phyloP scores from a whole-genome alignment of 2,113 vertebrate genomes.

The Grantiella picta region DNA sequence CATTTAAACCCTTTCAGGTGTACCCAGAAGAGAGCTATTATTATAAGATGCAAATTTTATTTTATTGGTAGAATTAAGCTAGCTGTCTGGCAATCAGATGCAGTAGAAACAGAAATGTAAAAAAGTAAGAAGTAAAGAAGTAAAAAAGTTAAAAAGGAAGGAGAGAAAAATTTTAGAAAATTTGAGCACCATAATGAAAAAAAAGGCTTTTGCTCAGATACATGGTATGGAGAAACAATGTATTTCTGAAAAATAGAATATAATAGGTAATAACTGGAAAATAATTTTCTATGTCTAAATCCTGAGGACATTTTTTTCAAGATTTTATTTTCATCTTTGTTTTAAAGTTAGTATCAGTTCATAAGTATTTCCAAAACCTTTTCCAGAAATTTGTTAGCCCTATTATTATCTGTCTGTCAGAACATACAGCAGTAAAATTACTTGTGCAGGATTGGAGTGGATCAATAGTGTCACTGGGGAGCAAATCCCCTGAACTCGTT shows the following conservation, averaged over 20 bases:
- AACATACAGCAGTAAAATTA: neutral
- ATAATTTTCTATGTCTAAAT: neutral
- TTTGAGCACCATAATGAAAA: neutral
- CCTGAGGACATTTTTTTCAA: neutral
- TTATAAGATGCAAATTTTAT: neutral
- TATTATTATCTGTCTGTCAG: neutral
- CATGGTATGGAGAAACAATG: neutral
- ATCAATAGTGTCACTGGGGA: neutral
- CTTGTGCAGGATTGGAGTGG: neutral
- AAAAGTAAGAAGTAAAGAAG: too few species aligned
- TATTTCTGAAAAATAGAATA: neutral
- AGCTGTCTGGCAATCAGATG: neutral
- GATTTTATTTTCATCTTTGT: neutral
- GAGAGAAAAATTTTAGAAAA: neutral
- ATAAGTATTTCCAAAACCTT: neutral
- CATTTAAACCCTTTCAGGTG: neutral
- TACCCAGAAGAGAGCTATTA: neutral
- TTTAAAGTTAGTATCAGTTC: neutral
- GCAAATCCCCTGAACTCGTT: neutral
- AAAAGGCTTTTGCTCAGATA: neutral
- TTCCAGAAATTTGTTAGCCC: neutral
- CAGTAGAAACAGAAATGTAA: neutral
- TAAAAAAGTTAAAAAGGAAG: neutral
- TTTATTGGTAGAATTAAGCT: neutral
- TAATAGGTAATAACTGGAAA: neutral